These are phyloP conservation scores for Megastigmus dorsalis DNA, from an alignment of 2,888 invertebrate genomes.

Conservation along the genomic window DNA sequence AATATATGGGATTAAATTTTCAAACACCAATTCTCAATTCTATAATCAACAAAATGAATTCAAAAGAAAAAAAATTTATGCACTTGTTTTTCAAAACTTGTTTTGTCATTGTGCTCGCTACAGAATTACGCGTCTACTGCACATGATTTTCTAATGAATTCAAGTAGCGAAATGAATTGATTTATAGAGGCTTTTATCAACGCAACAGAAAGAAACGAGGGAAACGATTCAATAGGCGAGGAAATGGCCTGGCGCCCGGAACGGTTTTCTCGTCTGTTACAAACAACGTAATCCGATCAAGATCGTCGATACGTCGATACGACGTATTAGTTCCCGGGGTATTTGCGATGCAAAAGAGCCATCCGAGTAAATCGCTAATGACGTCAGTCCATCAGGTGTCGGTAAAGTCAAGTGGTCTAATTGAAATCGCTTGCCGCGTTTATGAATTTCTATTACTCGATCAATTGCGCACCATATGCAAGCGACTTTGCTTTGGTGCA, in stretches of 20 bases:
- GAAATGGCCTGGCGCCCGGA: conserved; percentile 17
- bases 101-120: no score
- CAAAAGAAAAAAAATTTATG: no score
- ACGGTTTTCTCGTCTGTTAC: background rate
- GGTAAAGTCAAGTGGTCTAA: conserved; percentile 65
- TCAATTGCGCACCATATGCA: background rate
- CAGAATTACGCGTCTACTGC: no score
- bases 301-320: conserved; percentile 31
- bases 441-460: conserved; percentile 22
- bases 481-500: conserved; percentile 2
- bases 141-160: no score
- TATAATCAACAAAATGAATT: background rate
- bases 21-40: no score
- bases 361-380: conserved; percentile 51
- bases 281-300: conserved; percentile 39
- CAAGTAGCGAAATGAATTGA: no score
- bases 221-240: conserved; percentile 7
- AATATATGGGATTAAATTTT: background rate
- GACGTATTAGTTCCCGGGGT: conserved; percentile 46
- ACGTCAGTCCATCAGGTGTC: conserved; percentile 59
- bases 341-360: conserved; percentile 46
- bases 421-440: conserved; percentile 42
- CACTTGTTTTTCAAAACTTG: no score
- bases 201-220: background rate
- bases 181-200: background rate